Evolutionary conservation across 2,113 vertebrate species (phyloP).

Genomic region (Cacatua alba): DNA sequence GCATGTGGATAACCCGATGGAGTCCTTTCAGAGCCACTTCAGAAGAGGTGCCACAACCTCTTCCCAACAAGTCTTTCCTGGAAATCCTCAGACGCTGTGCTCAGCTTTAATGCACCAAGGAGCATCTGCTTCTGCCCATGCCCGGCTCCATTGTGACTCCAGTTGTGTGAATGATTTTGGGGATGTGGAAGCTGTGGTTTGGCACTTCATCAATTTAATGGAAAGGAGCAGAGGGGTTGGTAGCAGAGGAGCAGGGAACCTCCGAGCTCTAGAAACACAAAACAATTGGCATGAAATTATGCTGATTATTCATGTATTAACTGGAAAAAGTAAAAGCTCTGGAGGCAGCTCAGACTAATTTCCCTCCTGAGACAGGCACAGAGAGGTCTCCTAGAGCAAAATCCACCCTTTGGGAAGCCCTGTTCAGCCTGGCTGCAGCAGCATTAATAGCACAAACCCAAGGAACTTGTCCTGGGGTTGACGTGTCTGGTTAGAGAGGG

Average conservation of each 20-base stretch:
- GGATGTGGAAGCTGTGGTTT: background rate
- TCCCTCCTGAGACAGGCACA: background rate
- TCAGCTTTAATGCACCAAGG: background rate
- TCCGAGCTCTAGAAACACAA: background rate
- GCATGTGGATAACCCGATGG: background rate
- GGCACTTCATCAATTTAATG: background rate
- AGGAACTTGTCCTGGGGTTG: background rate
- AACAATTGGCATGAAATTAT: background rate
- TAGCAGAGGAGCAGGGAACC: background rate
- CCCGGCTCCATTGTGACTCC: background rate
- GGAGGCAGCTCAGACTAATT: background rate
- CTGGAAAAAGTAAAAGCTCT: background rate
- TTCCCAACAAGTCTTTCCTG: background rate
- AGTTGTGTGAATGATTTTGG: background rate
- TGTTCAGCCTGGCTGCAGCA: background rate
- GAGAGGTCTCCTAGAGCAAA: background rate
- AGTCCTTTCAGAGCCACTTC: background rate
- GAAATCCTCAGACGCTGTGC: background rate
- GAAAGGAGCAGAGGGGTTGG: background rate
- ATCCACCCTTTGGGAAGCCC: background rate
- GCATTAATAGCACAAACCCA: background rate
- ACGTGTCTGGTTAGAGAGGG: background rate
- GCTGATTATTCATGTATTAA: slow-evolving; percentile 22
- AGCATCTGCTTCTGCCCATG: background rate
- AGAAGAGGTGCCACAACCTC: background rate